phyloP scores from a whole-genome alignment of 2,888 invertebrate genomes.

The Cheilosia vulpina region DNA sequence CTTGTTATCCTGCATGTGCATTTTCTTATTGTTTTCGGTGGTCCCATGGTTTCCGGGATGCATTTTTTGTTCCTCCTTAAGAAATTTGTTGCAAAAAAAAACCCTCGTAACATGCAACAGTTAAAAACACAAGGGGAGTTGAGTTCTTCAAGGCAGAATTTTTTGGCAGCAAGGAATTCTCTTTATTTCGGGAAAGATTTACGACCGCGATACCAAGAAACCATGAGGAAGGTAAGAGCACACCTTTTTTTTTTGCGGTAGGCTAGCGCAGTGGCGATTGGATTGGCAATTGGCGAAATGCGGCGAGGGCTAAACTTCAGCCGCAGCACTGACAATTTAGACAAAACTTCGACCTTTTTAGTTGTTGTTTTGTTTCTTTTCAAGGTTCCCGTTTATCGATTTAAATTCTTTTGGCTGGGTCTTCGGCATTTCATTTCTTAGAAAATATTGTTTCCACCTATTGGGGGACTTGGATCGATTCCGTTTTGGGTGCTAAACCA shows the following conservation, averaged over 20 bases:
- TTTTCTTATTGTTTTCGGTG: slow-evolving; percentile 30
- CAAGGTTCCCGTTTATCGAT: slow-evolving; percentile 73
- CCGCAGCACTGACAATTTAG: slow-evolving; percentile 61
- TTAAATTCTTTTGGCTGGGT: slow-evolving; percentile 52
- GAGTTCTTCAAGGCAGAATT: slow-evolving; percentile 62
- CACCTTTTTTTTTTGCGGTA: slow-evolving; percentile 62
- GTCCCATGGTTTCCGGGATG: slow-evolving; percentile 49
- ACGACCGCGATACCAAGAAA: slow-evolving; percentile 72
- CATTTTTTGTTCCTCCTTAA: slow-evolving; percentile 26
- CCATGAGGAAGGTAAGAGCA: slow-evolving; percentile 70
- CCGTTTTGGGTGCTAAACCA: slow-evolving; percentile 17
- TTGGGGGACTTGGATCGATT: slow-evolving; percentile 54
- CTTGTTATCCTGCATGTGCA: slow-evolving; percentile 76
- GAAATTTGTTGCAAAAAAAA: slow-evolving; percentile 2
- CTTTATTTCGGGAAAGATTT: slow-evolving; percentile 66
- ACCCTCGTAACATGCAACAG: slow-evolving; percentile 66
- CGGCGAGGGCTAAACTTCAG: slow-evolving; percentile 12
- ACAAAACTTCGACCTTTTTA: slow-evolving; percentile 52
- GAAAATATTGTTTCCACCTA: slow-evolving; percentile 46
- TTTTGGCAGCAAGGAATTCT: slow-evolving; percentile 61
- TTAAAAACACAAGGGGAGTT: slow-evolving; percentile 61
- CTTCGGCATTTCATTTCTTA: slow-evolving; percentile 55
- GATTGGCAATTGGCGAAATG: slow-evolving; percentile 33
- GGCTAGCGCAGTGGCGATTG: slow-evolving; percentile 29
- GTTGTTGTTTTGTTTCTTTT: slow-evolving; percentile 32